Evolutionary conservation across 2,888 invertebrate species (phyloP), one percentile per base, ranked within the genome.

Genomic region (Drosophila paramelanica): DNA sequence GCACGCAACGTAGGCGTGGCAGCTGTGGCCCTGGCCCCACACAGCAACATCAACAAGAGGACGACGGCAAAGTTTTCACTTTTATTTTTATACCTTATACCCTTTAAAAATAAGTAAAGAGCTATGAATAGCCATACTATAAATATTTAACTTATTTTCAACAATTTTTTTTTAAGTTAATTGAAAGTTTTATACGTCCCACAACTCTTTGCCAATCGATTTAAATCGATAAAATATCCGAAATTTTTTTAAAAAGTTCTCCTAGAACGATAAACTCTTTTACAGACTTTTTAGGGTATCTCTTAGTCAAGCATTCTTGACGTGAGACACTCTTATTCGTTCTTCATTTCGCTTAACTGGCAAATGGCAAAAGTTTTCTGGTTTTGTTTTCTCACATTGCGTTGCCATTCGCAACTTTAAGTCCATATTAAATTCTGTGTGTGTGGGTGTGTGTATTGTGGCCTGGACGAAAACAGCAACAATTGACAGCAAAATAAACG

Each of bases 401-500:
- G 58, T 67, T 68, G 73, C 62, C 57, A 59, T 66, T 74, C 60
- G 66, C 66, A 73, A 73, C 89, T 84, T 89, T 76, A 89, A 84
- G 88, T 77, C 75, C 67, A 79, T 87, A 81, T 81, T 89, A 79
- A 89, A 84, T 76, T 87, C 73, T 76, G 61, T 73, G 62, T 65
- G 45, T 31, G n/a, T 51, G 36, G 36, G 42, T 50, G 55, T 52
- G 41, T 41, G 50, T 67, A 42, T 33, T 52, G 33, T 53, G 17
- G 45, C 46, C 38, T 27, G 55, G 23, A 31, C 59, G 64, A 62
- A 69, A 82, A 70, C 79, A 73, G 50, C 77, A 88, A 81, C 85
- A 86, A 83, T 87, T 87, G 84, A 80, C 86, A 82, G 82, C 88
- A 75, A 79, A 88, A 79, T 81, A 81, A 84, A 83, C 87, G 87